Percentiles rank a stretch among this genome's conserved stretches.
Evolutionary conservation across 2,797 vertebrate genomes (phyloP).

Genomic region (Botia kubotai): DNA sequence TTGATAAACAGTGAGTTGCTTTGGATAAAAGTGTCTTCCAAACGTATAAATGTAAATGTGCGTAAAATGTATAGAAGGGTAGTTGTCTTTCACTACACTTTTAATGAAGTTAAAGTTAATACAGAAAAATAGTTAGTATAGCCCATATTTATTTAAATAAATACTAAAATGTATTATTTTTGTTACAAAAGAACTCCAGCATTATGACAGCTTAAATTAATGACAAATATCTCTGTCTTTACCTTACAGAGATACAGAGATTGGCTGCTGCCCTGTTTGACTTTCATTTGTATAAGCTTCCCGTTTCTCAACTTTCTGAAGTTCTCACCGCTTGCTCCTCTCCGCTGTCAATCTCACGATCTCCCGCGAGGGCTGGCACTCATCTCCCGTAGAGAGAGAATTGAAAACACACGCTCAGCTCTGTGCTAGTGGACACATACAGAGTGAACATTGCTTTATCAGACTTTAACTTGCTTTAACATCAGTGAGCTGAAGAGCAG

Average conservation of each 20-base stretch:
- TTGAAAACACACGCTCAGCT: not conserved
- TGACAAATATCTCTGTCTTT: not conserved
- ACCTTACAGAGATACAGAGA: not conserved
- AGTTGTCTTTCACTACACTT: not conserved
- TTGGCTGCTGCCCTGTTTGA: not conserved
- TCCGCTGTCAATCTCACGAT: not conserved
- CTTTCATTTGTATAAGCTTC: not conserved
- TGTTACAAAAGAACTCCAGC: too few species aligned
- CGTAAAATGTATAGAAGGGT: not conserved
- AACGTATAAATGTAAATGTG: not conserved
- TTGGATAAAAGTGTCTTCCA: not conserved
- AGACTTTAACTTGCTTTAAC: constrained; percentile 55
- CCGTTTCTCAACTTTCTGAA: not conserved
- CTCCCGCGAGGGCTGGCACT: not conserved
- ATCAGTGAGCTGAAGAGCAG: constrained; percentile 35
- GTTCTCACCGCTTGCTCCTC: not conserved
- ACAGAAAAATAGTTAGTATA: not conserved
- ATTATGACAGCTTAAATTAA: not conserved
- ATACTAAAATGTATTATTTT: too few species aligned
- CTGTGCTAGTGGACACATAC: not conserved
- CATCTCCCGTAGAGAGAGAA: not conserved
- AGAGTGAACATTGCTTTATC: not conserved
- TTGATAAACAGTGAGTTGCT: not conserved
- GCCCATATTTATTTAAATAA: not conserved
- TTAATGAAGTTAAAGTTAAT: not conserved